Evolutionary conservation across 2,113 vertebrate genomes (phyloP).

Genomic region (Morone saxatilis): DNA sequence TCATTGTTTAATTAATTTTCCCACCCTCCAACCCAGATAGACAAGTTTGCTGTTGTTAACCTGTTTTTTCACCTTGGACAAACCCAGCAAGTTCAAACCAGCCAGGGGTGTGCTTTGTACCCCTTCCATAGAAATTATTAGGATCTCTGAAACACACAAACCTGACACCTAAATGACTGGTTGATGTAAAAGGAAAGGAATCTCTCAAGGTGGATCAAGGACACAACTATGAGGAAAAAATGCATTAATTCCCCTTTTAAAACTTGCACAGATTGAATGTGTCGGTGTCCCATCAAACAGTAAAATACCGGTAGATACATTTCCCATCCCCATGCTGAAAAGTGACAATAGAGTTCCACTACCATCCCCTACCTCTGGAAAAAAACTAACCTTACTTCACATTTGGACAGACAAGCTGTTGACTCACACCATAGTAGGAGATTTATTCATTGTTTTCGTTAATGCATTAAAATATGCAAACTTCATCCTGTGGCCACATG

Average conservation of each 20-base stretch:
- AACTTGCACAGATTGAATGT: background rate
- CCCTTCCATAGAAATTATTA: background rate
- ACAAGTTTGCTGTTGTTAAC: background rate
- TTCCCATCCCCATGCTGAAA: background rate
- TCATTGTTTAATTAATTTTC: background rate
- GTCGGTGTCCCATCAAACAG: background rate
- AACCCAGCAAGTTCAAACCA: slow-evolving; percentile 1
- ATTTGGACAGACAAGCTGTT: slow-evolving; percentile 19
- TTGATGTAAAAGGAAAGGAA: accelerated
- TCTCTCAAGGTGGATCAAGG: background rate
- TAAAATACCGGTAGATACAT: background rate
- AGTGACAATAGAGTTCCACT: slow-evolving; percentile 11
- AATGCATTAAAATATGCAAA: slow-evolving; percentile 57
- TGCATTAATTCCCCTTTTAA: background rate
- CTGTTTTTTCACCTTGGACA: background rate
- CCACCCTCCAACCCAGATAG: background rate
- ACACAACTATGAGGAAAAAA: background rate
- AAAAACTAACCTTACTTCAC: background rate
- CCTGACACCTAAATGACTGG: background rate
- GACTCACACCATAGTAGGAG: slow-evolving; percentile 2
- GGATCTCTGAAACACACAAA: background rate
- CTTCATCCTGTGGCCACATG: slow-evolving; percentile 45
- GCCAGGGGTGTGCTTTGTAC: background rate
- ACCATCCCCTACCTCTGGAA: background rate
- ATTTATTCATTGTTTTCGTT: slow-evolving; percentile 64